A percentile compares a stretch with the other conserved stretches of the same genome.
Evolutionary conservation across 1,140 invertebrate genomes (phyloP).

Genomic region (Tetragnatha versicolor): DNA sequence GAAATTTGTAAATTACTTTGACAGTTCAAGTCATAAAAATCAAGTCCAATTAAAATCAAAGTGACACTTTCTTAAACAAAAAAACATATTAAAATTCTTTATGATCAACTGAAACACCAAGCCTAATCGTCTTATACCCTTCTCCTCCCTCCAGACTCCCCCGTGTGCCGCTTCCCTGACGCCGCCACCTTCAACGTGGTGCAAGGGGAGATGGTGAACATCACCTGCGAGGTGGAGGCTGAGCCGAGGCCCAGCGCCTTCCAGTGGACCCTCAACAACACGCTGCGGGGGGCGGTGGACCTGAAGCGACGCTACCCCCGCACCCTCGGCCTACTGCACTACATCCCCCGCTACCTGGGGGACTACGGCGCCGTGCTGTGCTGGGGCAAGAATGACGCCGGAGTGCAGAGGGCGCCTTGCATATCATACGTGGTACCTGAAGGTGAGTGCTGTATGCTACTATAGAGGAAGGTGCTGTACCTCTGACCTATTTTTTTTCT

Average conservation of each 20-base stretch:
- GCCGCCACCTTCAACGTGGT: constrained; percentile 83
- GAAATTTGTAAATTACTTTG: too few species aligned
- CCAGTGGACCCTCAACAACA: constrained; percentile 92
- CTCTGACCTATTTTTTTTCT: too few species aligned
- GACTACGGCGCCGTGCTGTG: constrained; percentile 58
- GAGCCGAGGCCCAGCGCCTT: constrained; percentile 81
- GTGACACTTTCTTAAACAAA: too few species aligned
- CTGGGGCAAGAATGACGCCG: constrained; percentile 56
- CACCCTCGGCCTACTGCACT: constrained; percentile 40
- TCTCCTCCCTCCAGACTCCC: constrained; percentile 74
- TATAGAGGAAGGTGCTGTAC: neutral
- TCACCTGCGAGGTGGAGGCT: constrained; percentile 87
- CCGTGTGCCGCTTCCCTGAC: constrained; percentile 78
- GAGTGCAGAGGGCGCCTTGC: constrained; percentile 57
- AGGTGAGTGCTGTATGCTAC: constrained; percentile 50
- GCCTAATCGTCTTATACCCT: too few species aligned
- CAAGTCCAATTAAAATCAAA: too few species aligned
- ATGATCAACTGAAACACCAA: too few species aligned
- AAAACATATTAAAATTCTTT: too few species aligned
- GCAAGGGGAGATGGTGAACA: constrained; percentile 84
- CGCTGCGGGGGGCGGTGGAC: constrained; percentile 81
- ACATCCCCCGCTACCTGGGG: constrained; percentile 51
- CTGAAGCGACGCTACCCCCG: constrained; percentile 44
- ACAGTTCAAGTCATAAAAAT: too few species aligned
- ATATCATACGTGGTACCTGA: constrained; percentile 56